Evolutionary conservation across 23 tunicate species (phyloP).

Genomic region (Phallusia fumigata): DNA sequence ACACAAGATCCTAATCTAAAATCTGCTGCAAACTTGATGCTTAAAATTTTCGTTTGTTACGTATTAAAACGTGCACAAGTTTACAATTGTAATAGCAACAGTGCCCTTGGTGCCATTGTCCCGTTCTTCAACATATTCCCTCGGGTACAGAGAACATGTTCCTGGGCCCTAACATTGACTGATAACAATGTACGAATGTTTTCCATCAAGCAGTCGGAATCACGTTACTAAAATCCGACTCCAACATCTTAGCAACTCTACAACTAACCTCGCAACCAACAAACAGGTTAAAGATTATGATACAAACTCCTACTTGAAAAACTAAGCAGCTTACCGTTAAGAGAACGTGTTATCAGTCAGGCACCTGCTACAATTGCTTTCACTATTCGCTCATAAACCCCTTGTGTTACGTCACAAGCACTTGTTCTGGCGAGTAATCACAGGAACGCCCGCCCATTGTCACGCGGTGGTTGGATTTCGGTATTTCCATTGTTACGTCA

Average conservation of each 20-base stretch:
- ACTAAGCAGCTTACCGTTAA: background rate
- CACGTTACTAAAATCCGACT: background rate
- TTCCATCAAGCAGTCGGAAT: background rate
- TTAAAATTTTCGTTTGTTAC: no score
- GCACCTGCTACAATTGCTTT: background rate
- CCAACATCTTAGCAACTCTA: background rate
- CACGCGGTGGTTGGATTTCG: background rate
- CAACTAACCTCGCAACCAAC: background rate
- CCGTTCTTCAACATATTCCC: no score
- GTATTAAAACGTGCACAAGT: no score
- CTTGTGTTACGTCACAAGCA: conserved; percentile 28
- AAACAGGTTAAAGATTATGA: background rate
- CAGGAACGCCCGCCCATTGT: conserved; percentile 47
- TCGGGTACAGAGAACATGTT: background rate
- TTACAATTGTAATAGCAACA: no score
- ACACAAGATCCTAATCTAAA: no score
- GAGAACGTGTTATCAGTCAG: background rate
- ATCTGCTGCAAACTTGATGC: no score
- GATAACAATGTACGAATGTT: background rate
- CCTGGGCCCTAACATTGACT: background rate
- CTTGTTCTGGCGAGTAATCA: conserved; percentile 13
- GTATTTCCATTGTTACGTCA: conserved; percentile 4
- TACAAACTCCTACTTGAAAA: background rate
- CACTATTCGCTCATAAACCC: conserved; percentile 3
- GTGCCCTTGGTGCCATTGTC: no score